Evolutionary conservation across 2,888 invertebrate species (phyloP).

Genomic region (Ischnura elegans): DNA sequence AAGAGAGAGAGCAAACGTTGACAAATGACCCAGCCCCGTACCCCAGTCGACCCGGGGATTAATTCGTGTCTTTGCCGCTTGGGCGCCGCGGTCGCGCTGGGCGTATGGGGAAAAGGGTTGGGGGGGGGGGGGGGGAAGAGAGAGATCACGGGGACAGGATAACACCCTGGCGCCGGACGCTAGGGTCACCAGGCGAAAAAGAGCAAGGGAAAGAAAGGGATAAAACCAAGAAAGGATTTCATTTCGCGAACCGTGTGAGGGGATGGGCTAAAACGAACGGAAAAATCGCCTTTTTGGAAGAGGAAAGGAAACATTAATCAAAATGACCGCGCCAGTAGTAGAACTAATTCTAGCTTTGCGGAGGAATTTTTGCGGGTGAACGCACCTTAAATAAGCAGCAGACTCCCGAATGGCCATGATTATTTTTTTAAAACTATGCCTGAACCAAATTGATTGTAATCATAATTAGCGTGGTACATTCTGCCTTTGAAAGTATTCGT

Average conservation of each 20-base stretch:
- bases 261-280: neutral
- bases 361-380: too few species aligned
- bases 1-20: neutral
- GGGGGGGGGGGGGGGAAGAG: neutral
- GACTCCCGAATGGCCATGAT: too few species aligned
- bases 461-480: too few species aligned
- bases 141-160: neutral
- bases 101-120: neutral
- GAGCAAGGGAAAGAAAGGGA: neutral
- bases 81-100: neutral
- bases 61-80: slow-evolving; percentile 37
- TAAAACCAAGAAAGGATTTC: neutral
- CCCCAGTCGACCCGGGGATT: slow-evolving; percentile 17
- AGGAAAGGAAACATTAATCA: neutral
- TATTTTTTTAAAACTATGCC: too few species aligned
- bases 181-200: neutral
- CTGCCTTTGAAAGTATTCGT: too few species aligned
- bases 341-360: neutral
- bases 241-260: neutral
- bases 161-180: neutral
- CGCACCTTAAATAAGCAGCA: too few species aligned
- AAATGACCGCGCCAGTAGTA: neutral
- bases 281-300: neutral
- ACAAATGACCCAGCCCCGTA: slow-evolving; percentile 16
- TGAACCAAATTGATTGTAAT: too few species aligned